Evolutionary conservation across 35 echinoderm and acorn worm species (phyloP), one percentile per base, ranked within the genome.

Genomic region (Acanthaster planci): DNA sequence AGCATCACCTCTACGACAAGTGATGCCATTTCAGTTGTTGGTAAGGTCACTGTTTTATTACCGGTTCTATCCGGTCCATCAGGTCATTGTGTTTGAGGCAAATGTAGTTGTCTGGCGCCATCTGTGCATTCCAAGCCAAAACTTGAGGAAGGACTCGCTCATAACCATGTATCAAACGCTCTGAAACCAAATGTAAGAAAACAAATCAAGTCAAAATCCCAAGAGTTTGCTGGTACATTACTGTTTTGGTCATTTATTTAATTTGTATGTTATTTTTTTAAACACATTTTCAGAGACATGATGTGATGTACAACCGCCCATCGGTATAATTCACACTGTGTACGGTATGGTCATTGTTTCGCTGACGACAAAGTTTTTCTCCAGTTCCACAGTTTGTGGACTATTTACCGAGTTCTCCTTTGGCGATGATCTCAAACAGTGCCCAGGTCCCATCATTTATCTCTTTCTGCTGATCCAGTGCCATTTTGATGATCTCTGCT

Each of bases 31-130:
- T n/a, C n/a, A 4, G 42, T 47, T 47, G 4, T 47, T 47, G 42
- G 42, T 6, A 72, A 12, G 23, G 23, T 72, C 64, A 35, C 9
- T 72, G 23, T 1, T 30, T 72, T 7, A 72, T 72, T 72, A 72
- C 64, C 64, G 64, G 64, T 72, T 72, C 26, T 26, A 72, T 72
- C 64, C 9, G 22, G 7, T 26, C 19, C 7, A 72, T 0, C 21
- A 89, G 47, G 19, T 53, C 36, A 51, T 94, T 86, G 77, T 90
- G 77, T 86, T 91, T 94, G 84, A 94, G 90, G 75, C 93, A 94
- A 18, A 94, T 82, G 84, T 94, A 94, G 51, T 94, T 94, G 32
- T 37, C 84, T 44, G 84, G 39, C 72, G 77, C 88, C 51, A 89
- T 82, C 16, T 60, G 18, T 52, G 36, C 35, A 52, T 85, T 83